phyloP scores from a whole-genome alignment of 2,888 invertebrate genomes.

The Leptogaster cylindrica region DNA sequence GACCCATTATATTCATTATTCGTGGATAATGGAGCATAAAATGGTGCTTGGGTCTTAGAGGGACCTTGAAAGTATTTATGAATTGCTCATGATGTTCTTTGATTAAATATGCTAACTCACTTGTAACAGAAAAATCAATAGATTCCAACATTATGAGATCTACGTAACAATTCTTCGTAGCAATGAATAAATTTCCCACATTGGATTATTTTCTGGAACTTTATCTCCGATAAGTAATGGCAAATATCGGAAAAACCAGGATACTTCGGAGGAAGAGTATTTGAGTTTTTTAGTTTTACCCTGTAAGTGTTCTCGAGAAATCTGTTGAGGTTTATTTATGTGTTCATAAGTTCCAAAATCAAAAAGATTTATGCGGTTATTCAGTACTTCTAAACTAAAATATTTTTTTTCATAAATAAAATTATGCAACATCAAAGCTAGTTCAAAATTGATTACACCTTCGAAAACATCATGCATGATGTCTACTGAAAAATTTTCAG shows the following conservation, averaged over 20 bases:
- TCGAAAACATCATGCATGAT: constrained; percentile 36
- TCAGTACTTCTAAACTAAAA: constrained; percentile 37
- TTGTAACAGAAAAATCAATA: neutral
- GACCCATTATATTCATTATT: constrained; percentile 44
- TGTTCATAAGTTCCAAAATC: constrained; percentile 18
- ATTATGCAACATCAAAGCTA: neutral
- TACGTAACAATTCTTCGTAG: constrained; percentile 44
- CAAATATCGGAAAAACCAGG: constrained; percentile 25
- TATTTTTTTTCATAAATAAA: constrained; percentile 12
- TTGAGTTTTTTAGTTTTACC: constrained; percentile 25
- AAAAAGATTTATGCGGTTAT: constrained; percentile 32
- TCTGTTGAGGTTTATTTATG: constrained; percentile 30
- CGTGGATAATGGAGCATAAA: constrained; percentile 17
- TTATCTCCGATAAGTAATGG: constrained; percentile 35
- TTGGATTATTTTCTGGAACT: constrained; percentile 4
- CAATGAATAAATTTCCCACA: constrained; percentile 32
- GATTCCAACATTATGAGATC: constrained; percentile 24
- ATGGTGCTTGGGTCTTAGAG: constrained; percentile 30
- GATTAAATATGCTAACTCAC: neutral
- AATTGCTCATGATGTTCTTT: constrained; percentile 8
- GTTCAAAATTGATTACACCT: constrained; percentile 16
- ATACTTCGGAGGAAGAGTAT: constrained; percentile 41
- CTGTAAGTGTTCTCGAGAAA: constrained; percentile 20
- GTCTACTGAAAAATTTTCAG: constrained; percentile 6
- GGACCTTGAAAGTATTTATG: neutral